These are phyloP conservation scores for Garra rufa DNA, from an alignment of 2,113 vertebrate genomes.

Conservation along the genomic window DNA sequence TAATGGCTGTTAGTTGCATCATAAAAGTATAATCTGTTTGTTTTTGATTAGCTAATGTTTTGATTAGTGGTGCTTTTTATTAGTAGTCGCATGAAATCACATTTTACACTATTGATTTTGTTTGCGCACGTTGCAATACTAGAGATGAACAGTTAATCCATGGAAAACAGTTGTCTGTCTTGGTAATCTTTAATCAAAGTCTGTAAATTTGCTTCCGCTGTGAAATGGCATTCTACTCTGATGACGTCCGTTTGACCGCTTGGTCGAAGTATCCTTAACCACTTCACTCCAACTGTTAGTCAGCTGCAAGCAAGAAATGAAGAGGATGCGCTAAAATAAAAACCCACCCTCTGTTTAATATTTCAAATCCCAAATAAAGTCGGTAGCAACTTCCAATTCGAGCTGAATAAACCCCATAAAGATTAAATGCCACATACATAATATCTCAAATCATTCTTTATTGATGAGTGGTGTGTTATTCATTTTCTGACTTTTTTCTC, in stretches of 20 bases:
- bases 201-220: not conserved
- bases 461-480: not conserved
- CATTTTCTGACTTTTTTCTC: not conserved
- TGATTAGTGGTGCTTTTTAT: not conserved
- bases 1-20: not conserved
- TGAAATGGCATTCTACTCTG: not conserved
- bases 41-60: not conserved
- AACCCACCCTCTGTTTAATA: not conserved
- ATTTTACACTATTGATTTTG: not conserved
- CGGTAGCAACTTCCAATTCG: too few relatives aligned
- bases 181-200: not conserved
- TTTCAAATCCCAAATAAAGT: not conserved
- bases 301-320: not conserved
- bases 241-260: not conserved
- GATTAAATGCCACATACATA: not conserved
- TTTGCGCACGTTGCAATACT: not conserved
- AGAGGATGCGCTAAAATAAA: not conserved
- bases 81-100: not conserved
- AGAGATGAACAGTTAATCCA: not conserved
- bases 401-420: not conserved
- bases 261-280: not conserved
- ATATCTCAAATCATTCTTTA: not conserved
- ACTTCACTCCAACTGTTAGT: not conserved
- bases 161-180: not conserved
- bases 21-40: constrained; percentile 1